These are phyloP conservation scores for Lordiphosa mommai DNA, from an alignment of 1,140 invertebrate genomes.

Conservation along the genomic window DNA sequence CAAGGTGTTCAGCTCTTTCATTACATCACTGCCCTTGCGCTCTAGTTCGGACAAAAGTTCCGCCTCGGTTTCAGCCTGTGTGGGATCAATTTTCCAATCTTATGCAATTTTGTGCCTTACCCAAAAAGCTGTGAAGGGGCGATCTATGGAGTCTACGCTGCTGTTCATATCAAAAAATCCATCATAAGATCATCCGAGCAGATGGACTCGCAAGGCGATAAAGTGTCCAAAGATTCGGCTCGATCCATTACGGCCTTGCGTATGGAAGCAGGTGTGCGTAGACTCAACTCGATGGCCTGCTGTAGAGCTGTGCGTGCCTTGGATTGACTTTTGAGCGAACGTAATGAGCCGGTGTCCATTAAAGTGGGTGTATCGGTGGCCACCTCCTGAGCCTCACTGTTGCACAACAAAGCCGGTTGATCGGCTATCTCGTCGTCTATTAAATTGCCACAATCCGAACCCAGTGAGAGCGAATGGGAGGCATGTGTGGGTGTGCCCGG, in stretches of 20 bases:
- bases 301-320: constrained; percentile 67
- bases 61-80: constrained; percentile 69
- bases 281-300: constrained; percentile 75
- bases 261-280: constrained; percentile 70
- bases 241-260: constrained; percentile 79
- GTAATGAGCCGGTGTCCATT: constrained; percentile 55
- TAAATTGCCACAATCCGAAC: constrained; percentile 84
- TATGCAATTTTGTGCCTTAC: constrained; percentile 80
- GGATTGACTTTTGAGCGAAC: constrained; percentile 69
- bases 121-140: constrained; percentile 53
- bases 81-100: constrained; percentile 71
- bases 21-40: constrained; percentile 81
- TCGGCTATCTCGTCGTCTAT: constrained; percentile 95
- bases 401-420: constrained; percentile 90
- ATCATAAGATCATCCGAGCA: constrained; percentile 91
- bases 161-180: constrained; percentile 88
- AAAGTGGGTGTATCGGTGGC: constrained; percentile 59
- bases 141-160: constrained; percentile 86
- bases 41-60: constrained; percentile 81
- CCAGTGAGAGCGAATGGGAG: constrained; percentile 87
- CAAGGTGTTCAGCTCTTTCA: constrained; percentile 81
- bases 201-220: constrained; percentile 89
- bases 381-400: constrained; percentile 74
- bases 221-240: constrained; percentile 86
- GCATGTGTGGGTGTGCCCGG: constrained; percentile 89